Conservation (phyloP, 2,888 invertebrate species). For the Cheilosia vernalis region DNA sequence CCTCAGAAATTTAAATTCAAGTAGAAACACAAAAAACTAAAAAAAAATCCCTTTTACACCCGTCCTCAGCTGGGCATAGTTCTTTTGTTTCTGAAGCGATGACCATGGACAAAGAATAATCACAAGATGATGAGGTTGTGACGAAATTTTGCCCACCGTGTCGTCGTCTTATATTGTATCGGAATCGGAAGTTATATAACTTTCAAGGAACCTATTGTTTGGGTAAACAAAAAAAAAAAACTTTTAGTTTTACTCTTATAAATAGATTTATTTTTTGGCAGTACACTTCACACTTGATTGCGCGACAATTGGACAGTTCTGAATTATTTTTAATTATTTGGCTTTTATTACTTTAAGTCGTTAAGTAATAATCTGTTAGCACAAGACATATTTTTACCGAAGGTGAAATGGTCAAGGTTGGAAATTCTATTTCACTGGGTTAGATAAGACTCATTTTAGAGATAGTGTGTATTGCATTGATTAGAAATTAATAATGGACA, state of each 20-base stretch:
- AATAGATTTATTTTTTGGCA: constrained; percentile 60
- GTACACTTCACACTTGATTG: constrained; percentile 24
- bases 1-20: constrained; percentile 17
- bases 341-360: constrained; percentile 15
- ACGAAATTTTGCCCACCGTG: background rate
- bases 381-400: constrained; percentile 5
- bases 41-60: constrained; percentile 28
- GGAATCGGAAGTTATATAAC: constrained; percentile 50
- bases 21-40: constrained; percentile 11
- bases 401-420: constrained; percentile 22
- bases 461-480: background rate
- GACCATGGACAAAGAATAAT: constrained; percentile 49
- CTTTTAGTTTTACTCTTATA: constrained; percentile 24
- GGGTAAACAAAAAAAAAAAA: constrained; percentile 21
- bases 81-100: constrained; percentile 26
- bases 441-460: constrained; percentile 5
- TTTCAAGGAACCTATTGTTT: constrained; percentile 57
- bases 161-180: background rate
- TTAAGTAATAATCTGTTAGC: constrained; percentile 19
- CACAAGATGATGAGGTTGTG: constrained; percentile 15
- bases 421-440: constrained; percentile 18
- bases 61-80: constrained; percentile 62
- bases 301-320: constrained; percentile 29
- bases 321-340: constrained; percentile 11
- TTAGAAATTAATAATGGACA: background rate